Base-by-base conservation (phyloP, 1,140 invertebrate species). In the Drosophila cardini region DNA sequence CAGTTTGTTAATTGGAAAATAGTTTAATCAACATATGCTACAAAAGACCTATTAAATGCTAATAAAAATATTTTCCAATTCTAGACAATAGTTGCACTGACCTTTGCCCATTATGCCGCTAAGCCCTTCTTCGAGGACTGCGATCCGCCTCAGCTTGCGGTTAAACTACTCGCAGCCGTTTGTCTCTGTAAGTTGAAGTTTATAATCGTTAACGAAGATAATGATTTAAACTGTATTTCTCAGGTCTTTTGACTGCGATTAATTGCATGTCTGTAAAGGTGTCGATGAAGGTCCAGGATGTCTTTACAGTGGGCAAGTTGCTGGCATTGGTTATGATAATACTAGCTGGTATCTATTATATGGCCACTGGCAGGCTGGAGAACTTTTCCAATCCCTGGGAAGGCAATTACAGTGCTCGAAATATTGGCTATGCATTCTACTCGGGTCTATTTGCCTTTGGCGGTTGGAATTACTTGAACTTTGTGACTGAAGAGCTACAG, bases 391-490 rank as follows among this genome's bases (percentile, higher is more conserved):
- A 94, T 84, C 85, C 96, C 0, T 98, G 97, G 91, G 94, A 95
- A 65, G 95, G 96, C 21, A 93, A 95, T 30, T 95, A 95, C 53
- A 93, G 94, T 38, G 89, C 93, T 2, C 92, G 93, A 0, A 93
- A 93, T 53, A 93, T 98, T 62, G 95, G 97, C 0, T 92, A 98
- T 46, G 97, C 97, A 0, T 98, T 98, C 83, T 98, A 98, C 92
- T 97, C 96, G 0, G 98, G 97, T n/a, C 93, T 99, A 1, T 99
- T 99, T 93, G 97, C 98, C n/a, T 99, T 98, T 92, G 97, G 97
- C 52, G 98, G 98, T 43, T 99, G 97, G 97, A 98, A 98, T 92
- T 98, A 96, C 92, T 93, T 98, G 42, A 98, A 98, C 93, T 98
- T 98, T 92, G 97, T 98, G 32, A 98, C 97, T 16, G 97, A 98